Evolutionary conservation across 2,888 invertebrate species (phyloP), one percentile per base, ranked within the genome.

Genomic region (Drosophila niveifrons): DNA sequence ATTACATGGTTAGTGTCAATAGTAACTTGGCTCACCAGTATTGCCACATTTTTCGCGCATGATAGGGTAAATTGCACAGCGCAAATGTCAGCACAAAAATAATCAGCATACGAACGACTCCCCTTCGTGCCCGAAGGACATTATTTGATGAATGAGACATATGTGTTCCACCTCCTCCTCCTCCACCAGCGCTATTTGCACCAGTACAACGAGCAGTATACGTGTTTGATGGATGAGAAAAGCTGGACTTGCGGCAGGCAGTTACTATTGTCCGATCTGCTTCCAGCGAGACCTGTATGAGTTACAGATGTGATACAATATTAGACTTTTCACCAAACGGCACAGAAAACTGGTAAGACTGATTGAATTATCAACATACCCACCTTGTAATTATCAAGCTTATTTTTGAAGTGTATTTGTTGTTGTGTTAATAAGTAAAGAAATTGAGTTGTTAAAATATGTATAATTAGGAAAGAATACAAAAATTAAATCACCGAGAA

Each of bases 71-170:
- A 92, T 98, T 97, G 93, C 98, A 97, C 39, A 97, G 90, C 13
- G 97, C 97, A 92, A 98, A 98, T 57, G 97, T 96, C 77, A 96
- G 94, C 52, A 98, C 97, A 51, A 98, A 96, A 29, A 96, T 96
- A 72, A 98, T 96, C 79, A 98, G 94, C 95, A 98, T 96, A 72
- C 97, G 95, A 78, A 98, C 97, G 52, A 98, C 98, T 51, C 97
- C 96, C 34, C 96, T 94, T 17, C 97, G 94, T 28, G 97, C 96
- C 56, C 95, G 94, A 69, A 97, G 92, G 10, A 96, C 96, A 91
- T 96, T 96, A 82, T 95, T 95, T 53, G 96, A 95, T 51, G 96
- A 94, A 78, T 95, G 95, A 34, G 95, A 95, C 88, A 95, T 93
- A 89, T 95, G 95, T 67, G 94, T 93, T 75, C 93, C 92, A 11